Evolutionary conservation across 30 jellyfish, hydroid and myxozoan genomes (phyloP), one percentile per base, ranked within the genome.

Genomic region (Hydractinia echinata): DNA sequence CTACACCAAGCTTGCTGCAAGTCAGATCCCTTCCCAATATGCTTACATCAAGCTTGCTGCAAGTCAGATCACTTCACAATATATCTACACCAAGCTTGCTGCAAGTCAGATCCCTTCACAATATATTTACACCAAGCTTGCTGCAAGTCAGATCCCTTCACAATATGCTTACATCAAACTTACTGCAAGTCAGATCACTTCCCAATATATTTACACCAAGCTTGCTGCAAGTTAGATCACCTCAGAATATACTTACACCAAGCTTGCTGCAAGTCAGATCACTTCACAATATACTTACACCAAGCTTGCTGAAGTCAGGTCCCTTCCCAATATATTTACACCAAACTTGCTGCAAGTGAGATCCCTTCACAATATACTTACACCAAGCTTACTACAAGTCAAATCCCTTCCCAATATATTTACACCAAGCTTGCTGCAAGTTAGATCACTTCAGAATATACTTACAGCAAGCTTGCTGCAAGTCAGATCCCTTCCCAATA

Each of bases 151-250:
- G 1, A 2, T 11, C 16, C 1, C 44, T 30, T 30, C 2, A 30
- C 44, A 30, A 30, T 30, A 30, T 30, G 44, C 2, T 30, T 30
- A 30, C 44, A 30, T 2, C 44, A 30, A 30, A 2, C 44, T 30
- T 0, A 1, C 44, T 30, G 44, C n/a, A 30, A 30, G 44, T 30
- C 44, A 30, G 2, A 30, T 30, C 44, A 30, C 44, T n/a, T n/a
- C n/a, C n/a, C 89, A 94, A 20, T 92, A 92, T 77, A 95, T 95
- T 1, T 92, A 92, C 62, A 82, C 82, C 51, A 82, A 69, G 19
- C 97, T 95, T 4, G 84, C 68, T 7, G 94, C 20, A 53, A 77
- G 87, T 71, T 1, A 9, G 52, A 11, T 15, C 53, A 11, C n/a
- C 21, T n/a, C n/a, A n/a, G n/a, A 16, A 13, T 60, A 60, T 60